These are phyloP conservation scores for Anas bahamensis DNA, from an alignment of 2,797 vertebrate genomes.

Conservation along the genomic window DNA sequence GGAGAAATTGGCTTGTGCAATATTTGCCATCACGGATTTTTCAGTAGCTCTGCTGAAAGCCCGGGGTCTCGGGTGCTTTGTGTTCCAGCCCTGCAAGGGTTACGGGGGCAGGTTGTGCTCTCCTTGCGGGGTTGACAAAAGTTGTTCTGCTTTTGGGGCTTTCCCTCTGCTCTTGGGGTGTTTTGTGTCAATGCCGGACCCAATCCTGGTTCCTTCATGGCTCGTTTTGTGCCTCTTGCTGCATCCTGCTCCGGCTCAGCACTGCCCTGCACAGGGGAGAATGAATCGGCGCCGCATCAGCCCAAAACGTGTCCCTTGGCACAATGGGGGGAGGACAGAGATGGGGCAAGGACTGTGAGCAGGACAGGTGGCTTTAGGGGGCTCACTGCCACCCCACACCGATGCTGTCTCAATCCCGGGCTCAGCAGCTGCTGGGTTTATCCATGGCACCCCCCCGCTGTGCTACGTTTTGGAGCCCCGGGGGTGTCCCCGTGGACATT, in stretches of 20 bases:
- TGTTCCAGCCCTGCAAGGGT: not conserved
- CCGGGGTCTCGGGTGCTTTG: fast-evolving
- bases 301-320: not conserved
- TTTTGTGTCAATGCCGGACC: not conserved
- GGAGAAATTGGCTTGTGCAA: fast-evolving
- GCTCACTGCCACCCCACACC: not conserved
- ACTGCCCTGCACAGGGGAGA: not conserved
- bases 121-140: not conserved
- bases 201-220: not conserved
- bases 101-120: fast-evolving
- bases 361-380: fast-evolving
- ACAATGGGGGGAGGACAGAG: not conserved
- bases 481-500: not conserved
- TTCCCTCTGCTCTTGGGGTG: not conserved
- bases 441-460: not conserved
- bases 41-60: not conserved
- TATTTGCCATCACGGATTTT: not conserved
- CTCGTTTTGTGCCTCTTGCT: not conserved
- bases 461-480: fast-evolving
- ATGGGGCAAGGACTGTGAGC: fast-evolving
- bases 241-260: fast-evolving
- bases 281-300: not conserved
- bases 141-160: not conserved
- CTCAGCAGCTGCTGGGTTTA: not conserved
- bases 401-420: not conserved